Conservation (phyloP, 2,113 vertebrate genomes). For the Spea multiplicata region DNA sequence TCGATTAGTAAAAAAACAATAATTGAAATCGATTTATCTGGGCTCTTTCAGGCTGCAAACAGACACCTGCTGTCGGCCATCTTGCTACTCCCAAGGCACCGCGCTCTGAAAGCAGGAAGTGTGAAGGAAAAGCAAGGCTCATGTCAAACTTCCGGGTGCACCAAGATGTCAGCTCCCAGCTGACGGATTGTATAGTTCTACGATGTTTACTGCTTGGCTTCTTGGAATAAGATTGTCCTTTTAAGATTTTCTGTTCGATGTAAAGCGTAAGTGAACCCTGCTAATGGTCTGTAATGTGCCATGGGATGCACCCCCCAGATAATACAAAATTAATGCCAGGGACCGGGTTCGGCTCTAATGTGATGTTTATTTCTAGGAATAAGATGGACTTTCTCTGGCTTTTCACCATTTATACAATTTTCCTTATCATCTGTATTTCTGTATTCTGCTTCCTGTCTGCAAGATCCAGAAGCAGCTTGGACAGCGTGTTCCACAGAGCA, state of each 20-base stretch:
- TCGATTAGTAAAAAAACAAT: background rate
- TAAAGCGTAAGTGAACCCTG: background rate
- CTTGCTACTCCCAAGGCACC: background rate
- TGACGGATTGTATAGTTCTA: too few species aligned
- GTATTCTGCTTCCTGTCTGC: constrained; percentile 71
- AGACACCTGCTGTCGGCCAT: background rate
- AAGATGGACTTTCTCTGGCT: constrained; percentile 88
- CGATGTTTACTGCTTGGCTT: too few species aligned
- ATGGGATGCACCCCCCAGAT: too few species aligned
- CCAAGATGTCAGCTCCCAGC: constrained; percentile 16
- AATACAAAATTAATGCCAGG: too few species aligned
- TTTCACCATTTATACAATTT: constrained; percentile 72
- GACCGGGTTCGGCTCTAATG: too few species aligned
- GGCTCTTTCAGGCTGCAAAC: background rate
- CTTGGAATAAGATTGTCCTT: background rate
- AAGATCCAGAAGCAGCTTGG: constrained; percentile 62
- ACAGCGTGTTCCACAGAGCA: constrained; percentile 16
- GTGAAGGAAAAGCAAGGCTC: background rate
- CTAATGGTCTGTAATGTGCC: too few species aligned
- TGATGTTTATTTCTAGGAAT: constrained; percentile 45
- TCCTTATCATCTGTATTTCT: constrained; percentile 61
- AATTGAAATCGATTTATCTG: background rate
- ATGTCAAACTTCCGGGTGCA: constrained; percentile 10
- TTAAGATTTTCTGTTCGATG: background rate
- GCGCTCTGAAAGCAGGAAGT: background rate